Percentiles rank a stretch among this genome's conserved stretches.
Conservation (phyloP, 2,113 vertebrate genomes). For the Planiliza haematocheilus region DNA sequence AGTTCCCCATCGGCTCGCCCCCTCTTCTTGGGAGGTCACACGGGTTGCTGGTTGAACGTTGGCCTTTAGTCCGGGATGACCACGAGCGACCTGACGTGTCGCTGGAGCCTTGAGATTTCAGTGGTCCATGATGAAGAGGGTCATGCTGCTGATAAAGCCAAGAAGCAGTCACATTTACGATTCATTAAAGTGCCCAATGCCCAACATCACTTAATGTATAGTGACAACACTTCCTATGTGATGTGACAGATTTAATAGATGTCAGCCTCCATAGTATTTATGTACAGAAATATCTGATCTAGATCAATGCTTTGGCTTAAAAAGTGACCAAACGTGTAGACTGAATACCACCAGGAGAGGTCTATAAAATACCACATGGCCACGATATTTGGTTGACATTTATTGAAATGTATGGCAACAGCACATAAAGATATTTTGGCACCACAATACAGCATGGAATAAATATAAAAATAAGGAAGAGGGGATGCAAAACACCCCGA, state of each 20-base stretch:
- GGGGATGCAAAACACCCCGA: background rate
- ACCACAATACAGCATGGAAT: background rate
- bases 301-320: no score
- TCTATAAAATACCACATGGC: no score
- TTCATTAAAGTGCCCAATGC: background rate
- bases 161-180: background rate
- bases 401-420: background rate
- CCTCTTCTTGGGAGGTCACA: conserved; percentile 47
- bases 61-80: conserved; percentile 35
- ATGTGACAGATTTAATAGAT: no score
- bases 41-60: conserved; percentile 6
- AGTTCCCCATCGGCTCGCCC: conserved; percentile 78
- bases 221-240: background rate
- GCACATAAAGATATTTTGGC: background rate
- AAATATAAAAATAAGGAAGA: background rate
- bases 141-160: conserved; percentile 32
- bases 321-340: no score
- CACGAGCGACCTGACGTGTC: conserved; percentile 44
- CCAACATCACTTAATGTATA: background rate
- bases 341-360: no score
- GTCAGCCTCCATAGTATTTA: no score
- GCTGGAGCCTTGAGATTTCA: conserved; percentile 42
- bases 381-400: background rate
- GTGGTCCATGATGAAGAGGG: conserved; percentile 53
- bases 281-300: no score